A percentile compares a stretch with the other conserved stretches of the same genome.
Evolutionary conservation across 2,113 vertebrate genomes (phyloP).

Genomic region (Nothoprocta perdicaria): DNA sequence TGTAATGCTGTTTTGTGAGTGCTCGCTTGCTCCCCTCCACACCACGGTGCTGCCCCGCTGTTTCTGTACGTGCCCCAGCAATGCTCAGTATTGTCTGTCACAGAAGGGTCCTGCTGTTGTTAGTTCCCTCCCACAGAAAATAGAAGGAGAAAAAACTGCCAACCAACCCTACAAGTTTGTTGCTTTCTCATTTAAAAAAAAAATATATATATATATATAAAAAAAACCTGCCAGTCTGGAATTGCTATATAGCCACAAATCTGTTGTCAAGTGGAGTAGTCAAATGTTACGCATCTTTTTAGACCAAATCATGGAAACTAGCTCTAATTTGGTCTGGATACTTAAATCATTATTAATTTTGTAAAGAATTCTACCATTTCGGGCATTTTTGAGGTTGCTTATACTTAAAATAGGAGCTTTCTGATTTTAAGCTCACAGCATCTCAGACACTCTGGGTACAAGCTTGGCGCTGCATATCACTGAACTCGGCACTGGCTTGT

Average conservation of each 20-base stretch:
- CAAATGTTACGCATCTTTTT: too few species aligned
- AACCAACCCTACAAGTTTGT: too few species aligned
- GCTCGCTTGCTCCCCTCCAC: background rate
- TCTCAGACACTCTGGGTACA: background rate
- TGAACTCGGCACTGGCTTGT: background rate
- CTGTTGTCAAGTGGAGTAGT: background rate
- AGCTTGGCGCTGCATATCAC: fast-evolving
- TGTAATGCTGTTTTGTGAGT: background rate
- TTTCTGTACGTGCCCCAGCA: background rate
- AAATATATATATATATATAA: too few species aligned
- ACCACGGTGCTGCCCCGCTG: background rate
- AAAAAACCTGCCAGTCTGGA: background rate
- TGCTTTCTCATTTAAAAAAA: background rate
- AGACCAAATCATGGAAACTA: background rate
- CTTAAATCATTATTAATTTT: background rate
- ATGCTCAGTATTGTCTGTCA: background rate
- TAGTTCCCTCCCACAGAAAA: background rate
- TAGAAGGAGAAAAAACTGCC: too few species aligned
- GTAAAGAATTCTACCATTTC: background rate
- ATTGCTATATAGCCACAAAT: background rate
- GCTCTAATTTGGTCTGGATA: background rate
- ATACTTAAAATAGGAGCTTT: background rate
- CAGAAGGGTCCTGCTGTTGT: background rate
- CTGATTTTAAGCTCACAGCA: background rate
- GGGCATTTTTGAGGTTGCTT: background rate